A percentile compares a stretch with the other conserved stretches of the same genome.
phyloP scores from a whole-genome alignment of 2,797 vertebrate genomes.

The Chrysocyon brachyurus region DNA sequence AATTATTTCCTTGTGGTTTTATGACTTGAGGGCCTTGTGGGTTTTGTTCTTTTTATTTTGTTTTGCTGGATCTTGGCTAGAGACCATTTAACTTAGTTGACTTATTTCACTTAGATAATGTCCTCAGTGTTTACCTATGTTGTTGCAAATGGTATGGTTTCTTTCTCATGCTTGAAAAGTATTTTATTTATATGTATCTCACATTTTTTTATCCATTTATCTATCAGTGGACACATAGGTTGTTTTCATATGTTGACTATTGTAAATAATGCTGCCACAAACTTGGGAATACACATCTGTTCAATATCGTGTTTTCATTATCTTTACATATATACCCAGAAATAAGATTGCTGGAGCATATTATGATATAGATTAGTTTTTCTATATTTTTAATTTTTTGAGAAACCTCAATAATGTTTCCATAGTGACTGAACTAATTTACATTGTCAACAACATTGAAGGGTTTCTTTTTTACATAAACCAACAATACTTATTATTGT shows the following conservation, averaged over 20 bases:
- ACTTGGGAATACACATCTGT: background rate
- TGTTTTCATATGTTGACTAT: background rate
- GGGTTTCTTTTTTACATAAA: background rate
- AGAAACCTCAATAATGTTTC: background rate
- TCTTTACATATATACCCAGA: background rate
- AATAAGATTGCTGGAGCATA: background rate
- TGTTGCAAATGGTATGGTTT: background rate
- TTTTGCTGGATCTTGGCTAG: background rate
- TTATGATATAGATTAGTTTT: background rate
- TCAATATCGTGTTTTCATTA: background rate
- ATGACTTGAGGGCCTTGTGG: background rate
- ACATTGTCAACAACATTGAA: background rate
- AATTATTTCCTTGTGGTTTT: conserved; percentile 8
- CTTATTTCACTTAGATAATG: background rate
- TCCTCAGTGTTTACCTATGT: background rate
- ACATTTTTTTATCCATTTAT: background rate
- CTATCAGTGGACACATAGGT: background rate
- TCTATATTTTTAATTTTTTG: background rate
- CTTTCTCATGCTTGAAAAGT: background rate
- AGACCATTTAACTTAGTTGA: background rate
- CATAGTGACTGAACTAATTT: background rate
- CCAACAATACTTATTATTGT: background rate
- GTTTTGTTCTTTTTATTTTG: background rate
- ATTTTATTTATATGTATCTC: background rate
- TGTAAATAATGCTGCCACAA: background rate